A percentile compares a stretch with the other conserved stretches of the same genome.
phyloP scores from a whole-genome alignment of 2,113 vertebrate species.

The Megaleporinus macrocephalus region DNA sequence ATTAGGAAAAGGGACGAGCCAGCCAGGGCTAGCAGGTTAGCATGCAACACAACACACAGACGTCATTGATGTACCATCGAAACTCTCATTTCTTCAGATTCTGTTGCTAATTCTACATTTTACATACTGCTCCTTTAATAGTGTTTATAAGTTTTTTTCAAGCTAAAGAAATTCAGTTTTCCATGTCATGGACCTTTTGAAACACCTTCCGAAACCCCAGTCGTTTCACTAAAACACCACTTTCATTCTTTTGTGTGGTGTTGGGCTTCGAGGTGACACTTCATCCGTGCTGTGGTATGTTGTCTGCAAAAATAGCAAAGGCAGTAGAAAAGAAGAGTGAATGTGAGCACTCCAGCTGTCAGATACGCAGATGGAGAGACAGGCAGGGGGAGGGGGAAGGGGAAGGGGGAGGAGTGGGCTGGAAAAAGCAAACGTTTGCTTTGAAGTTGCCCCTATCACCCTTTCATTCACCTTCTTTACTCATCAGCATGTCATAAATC shows the following conservation, averaged over 20 bases:
- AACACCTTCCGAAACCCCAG: background rate
- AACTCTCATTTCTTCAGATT: too few relatives aligned
- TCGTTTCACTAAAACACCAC: background rate
- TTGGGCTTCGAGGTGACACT: slow-evolving; percentile 18
- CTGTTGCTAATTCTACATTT: too few relatives aligned
- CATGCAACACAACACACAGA: too few relatives aligned
- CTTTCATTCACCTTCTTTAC: slow-evolving; percentile 47
- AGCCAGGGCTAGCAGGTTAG: too few relatives aligned
- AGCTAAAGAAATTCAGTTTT: too few relatives aligned
- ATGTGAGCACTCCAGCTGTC: slow-evolving; percentile 60
- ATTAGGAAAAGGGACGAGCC: too few relatives aligned
- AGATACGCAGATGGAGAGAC: slow-evolving; percentile 46
- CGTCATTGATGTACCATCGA: too few relatives aligned
- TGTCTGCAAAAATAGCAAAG: slow-evolving; percentile 39
- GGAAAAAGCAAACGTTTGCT: slow-evolving; percentile 67
- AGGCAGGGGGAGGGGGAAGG: slow-evolving; percentile 30
- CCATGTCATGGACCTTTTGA: background rate
- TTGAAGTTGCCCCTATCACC: slow-evolving; percentile 66
- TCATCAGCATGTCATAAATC: slow-evolving; percentile 73
- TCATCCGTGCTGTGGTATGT: slow-evolving; percentile 10
- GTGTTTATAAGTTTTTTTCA: too few relatives aligned
- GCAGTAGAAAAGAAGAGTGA: slow-evolving; percentile 27
- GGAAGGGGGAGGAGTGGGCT: background rate
- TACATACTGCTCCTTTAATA: too few relatives aligned
- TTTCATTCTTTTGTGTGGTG: background rate